Conservation (phyloP, 2,113 vertebrate species). For the Agelaius phoeniceus region DNA sequence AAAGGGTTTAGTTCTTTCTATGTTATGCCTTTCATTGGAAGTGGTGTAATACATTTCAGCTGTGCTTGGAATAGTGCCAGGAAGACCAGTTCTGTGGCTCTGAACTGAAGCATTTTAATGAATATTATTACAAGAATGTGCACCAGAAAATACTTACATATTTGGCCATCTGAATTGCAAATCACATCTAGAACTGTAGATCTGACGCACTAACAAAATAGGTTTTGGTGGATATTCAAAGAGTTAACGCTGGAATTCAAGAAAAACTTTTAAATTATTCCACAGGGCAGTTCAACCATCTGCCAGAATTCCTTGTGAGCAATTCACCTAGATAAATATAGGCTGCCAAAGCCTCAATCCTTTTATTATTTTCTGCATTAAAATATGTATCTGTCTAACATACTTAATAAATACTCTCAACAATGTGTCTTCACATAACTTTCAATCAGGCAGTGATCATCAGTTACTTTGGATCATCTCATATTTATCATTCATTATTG, state of each 20-base stretch:
- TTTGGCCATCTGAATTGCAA: not conserved
- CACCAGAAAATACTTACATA: not conserved
- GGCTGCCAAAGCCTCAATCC: not conserved
- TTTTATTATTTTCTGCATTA: not conserved
- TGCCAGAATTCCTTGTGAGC: not conserved
- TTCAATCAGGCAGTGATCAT: not conserved
- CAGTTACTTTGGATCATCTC: not conserved
- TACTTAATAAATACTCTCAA: not conserved
- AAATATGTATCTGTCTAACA: not conserved
- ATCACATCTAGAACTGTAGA: not conserved
- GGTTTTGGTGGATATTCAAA: not conserved
- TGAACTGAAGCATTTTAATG: not conserved
- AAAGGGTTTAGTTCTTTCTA: not conserved
- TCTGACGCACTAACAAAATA: not conserved
- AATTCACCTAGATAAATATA: not conserved
- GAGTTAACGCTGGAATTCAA: not conserved
- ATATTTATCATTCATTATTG: not conserved
- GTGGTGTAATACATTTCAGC: not conserved
- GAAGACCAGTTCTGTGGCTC: not conserved
- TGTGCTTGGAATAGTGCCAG: not conserved
- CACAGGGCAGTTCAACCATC: not conserved
- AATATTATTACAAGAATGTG: not conserved
- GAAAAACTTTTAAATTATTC: not conserved
- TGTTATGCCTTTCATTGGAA: not conserved
- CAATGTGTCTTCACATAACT: not conserved